phyloP scores from a whole-genome alignment of 2,113 vertebrate genomes.

The Gymnarchus niloticus region DNA sequence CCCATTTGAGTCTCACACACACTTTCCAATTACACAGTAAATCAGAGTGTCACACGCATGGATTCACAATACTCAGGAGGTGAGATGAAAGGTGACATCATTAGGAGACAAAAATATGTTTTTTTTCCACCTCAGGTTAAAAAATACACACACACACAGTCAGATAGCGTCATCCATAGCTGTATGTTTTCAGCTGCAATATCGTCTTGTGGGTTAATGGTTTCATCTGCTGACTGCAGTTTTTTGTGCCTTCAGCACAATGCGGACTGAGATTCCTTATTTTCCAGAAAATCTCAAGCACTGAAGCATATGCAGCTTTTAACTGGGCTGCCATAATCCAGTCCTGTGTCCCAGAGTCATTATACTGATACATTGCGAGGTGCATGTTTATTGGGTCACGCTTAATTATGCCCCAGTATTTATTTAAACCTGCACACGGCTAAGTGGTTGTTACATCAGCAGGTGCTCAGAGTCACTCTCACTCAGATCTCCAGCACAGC shows the following conservation, averaged over 20 bases:
- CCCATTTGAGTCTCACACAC: neutral
- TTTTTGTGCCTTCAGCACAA: neutral
- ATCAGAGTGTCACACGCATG: constrained; percentile 16
- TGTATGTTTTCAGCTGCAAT: too few relatives aligned
- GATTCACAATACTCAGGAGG: constrained; percentile 13
- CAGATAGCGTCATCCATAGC: neutral
- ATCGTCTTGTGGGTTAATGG: neutral
- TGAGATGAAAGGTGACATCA: neutral
- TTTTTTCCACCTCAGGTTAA: neutral
- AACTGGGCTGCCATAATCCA: neutral
- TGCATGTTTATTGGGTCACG: neutral
- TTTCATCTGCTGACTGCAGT: neutral
- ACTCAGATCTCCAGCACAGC: neutral
- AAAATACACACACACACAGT: neutral
- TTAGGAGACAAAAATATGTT: constrained; percentile 13
- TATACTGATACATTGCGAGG: neutral
- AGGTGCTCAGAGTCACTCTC: neutral
- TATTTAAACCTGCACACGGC: neutral
- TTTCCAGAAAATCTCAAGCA: neutral
- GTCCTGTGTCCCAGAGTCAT: neutral
- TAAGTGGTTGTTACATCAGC: neutral
- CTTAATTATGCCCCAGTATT: neutral
- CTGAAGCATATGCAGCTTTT: neutral
- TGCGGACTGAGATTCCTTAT: neutral
- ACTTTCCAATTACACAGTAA: constrained; percentile 23